phyloP scores from a whole-genome alignment of 2,113 vertebrate genomes.

The Machaerirhynchus nigripectus region DNA sequence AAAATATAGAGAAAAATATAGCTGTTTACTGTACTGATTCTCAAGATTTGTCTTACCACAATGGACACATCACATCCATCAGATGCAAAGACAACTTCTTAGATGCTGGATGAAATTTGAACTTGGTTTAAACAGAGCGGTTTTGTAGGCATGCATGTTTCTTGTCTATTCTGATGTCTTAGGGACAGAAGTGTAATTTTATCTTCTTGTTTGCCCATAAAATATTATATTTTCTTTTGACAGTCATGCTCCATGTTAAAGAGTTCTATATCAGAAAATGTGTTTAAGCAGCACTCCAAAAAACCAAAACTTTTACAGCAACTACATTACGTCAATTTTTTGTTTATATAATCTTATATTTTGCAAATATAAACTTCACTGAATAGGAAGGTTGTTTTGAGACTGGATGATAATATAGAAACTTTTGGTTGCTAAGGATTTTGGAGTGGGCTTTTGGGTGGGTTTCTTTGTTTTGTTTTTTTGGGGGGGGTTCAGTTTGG shows the following conservation, averaged over 20 bases:
- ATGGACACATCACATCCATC: not conserved
- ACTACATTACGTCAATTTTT: not conserved
- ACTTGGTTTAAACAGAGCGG: not conserved
- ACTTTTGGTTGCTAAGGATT: not conserved
- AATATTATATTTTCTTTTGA: not conserved
- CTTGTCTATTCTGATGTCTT: not conserved
- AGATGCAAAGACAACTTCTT: not conserved
- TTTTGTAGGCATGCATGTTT: not conserved
- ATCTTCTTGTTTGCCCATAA: not conserved
- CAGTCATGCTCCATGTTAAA: not conserved
- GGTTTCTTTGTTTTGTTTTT: not conserved
- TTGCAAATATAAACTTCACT: not conserved
- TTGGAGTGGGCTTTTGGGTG: not conserved
- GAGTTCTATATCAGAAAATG: not conserved
- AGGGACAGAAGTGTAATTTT: not conserved
- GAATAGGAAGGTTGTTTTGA: not conserved
- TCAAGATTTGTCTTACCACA: not conserved
- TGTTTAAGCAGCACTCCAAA: not conserved
- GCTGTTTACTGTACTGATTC: not conserved
- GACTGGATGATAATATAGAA: not conserved
- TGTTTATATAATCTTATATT: not conserved
- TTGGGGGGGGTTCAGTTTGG: not conserved
- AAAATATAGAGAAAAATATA: not conserved
- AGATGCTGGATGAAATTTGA: not conserved
- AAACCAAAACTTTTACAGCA: not conserved